Conservation (phyloP, 2,113 vertebrate species). For the Dermatemys mawii region DNA sequence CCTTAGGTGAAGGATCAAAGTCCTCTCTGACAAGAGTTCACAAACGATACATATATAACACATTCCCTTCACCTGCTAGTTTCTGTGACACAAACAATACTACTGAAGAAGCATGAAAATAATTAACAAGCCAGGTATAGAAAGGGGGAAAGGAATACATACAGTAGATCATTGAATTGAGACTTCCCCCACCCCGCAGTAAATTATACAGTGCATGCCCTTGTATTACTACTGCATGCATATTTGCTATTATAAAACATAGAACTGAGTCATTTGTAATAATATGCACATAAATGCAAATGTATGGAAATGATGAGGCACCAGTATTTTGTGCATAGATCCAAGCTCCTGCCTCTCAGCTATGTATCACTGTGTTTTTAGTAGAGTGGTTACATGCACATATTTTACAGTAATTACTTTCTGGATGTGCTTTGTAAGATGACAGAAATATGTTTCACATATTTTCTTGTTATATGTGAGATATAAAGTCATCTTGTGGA, state of each 20-base stretch:
- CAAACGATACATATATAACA: constrained; percentile 58
- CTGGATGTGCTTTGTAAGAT: constrained; percentile 74
- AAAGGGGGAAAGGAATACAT: not conserved
- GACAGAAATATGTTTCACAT: constrained; percentile 78
- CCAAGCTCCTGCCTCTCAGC: constrained; percentile 37
- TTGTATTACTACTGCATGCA: constrained; percentile 17
- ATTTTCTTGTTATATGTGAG: constrained; percentile 70
- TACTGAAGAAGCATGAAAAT: not conserved
- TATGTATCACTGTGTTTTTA: constrained; percentile 71
- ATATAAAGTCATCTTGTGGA: constrained; percentile 77
- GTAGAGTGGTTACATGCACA: constrained; percentile 65
- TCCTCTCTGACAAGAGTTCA: constrained; percentile 69
- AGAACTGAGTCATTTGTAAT: constrained; percentile 66
- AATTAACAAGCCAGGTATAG: constrained; percentile 45
- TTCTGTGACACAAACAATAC: not conserved
- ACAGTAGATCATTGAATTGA: not conserved
- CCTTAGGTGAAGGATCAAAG: constrained; percentile 70
- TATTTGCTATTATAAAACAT: constrained; percentile 56
- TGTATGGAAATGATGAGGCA: constrained; percentile 64
- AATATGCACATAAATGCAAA: constrained; percentile 70
- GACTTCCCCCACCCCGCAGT: not conserved
- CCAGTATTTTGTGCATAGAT: constrained; percentile 59
- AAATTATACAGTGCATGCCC: not conserved
- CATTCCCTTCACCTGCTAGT: not conserved
- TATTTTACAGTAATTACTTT: constrained; percentile 82